Evolutionary conservation across 64 coral and sea anemone genomes (phyloP).

Genomic region (Acropora yongei): DNA sequence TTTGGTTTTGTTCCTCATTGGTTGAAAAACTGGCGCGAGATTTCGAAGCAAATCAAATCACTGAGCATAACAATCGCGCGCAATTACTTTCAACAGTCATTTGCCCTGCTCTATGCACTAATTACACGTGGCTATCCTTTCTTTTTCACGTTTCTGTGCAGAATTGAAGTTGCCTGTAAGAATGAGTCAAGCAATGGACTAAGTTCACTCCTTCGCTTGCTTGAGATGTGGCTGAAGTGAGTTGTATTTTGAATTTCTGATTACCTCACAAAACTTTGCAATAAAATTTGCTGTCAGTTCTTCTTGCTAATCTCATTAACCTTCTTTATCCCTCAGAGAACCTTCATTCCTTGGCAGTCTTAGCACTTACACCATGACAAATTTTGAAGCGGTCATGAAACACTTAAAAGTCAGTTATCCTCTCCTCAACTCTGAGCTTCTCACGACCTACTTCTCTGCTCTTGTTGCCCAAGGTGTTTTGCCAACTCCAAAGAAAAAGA

Average conservation of each 20-base stretch:
- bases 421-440: slow-evolving; percentile 65
- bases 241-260: neutral
- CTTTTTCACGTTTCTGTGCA: neutral
- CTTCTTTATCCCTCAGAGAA: slow-evolving; percentile 45
- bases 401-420: slow-evolving; percentile 80
- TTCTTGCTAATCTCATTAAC: neutral
- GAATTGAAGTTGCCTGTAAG: slow-evolving; percentile 59
- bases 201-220: slow-evolving; percentile 65
- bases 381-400: slow-evolving; percentile 79
- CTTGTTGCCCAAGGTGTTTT: slow-evolving; percentile 58
- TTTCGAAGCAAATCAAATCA: too few relatives aligned
- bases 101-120: too few relatives aligned
- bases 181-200: slow-evolving; percentile 42
- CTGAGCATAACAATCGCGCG: too few relatives aligned
- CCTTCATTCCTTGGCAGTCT: slow-evolving; percentile 77
- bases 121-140: neutral
- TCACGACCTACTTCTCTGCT: slow-evolving; percentile 70
- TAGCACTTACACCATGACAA: slow-evolving; percentile 80
- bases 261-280: neutral
- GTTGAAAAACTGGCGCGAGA: too few relatives aligned
- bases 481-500: slow-evolving; percentile 75
- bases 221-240: slow-evolving; percentile 87
- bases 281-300: neutral
- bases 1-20: too few relatives aligned
- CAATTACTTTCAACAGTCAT: too few relatives aligned